Evolutionary conservation across 2,888 invertebrate genomes (phyloP), one percentile per base, ranked within the genome.

Genomic region (Nesidiocoris tenuis): DNA sequence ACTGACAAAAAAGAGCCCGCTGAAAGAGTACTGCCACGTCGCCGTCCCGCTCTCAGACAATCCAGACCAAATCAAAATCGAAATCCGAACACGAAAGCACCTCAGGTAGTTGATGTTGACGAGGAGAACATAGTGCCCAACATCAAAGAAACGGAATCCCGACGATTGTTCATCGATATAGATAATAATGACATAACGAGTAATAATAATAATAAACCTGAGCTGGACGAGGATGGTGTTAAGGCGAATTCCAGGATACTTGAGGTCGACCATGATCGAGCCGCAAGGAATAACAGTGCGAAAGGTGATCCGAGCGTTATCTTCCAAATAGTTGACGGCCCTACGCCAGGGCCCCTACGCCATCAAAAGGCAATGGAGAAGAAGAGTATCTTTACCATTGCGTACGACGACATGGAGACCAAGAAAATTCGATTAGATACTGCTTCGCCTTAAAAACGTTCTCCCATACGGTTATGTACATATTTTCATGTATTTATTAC

Each of bases 381-480:
- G 85, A 95, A 95, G 82, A 95, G 95, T 82, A 91, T 96, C 24
- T 96, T 96, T 82, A 94, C 94, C 5, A 96, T 96, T 80, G 95
- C 95, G 0, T 96, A 95, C 82, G 93, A 93, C 82, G 95, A 95
- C 82, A 93, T 95, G 81, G 91, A 93, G 80, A 94, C 94, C 0
- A 91, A 91, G 81, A 92, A 93, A 82, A 85, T 94, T 74, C 85
- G 91, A 81, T 90, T 93, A 18, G 92, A 93, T 79, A 93, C 92
- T 83, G 90, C 90, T 81, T 90, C 91, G 3, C 72, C 72, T 3
- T 72, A 54, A 72, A 17, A 12, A 57, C 59, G 57, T 70, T 17
- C 3, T 59, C 5, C 12, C 5, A 39, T 7, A 3, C 39, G 3
- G 39, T 39, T 7, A 39, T 39, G n/a, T n/a, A n/a, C n/a, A n/a